These are phyloP conservation scores for Stenoptilia bipunctidactyla DNA, from an alignment of 2,888 invertebrate species.

Conservation along the genomic window DNA sequence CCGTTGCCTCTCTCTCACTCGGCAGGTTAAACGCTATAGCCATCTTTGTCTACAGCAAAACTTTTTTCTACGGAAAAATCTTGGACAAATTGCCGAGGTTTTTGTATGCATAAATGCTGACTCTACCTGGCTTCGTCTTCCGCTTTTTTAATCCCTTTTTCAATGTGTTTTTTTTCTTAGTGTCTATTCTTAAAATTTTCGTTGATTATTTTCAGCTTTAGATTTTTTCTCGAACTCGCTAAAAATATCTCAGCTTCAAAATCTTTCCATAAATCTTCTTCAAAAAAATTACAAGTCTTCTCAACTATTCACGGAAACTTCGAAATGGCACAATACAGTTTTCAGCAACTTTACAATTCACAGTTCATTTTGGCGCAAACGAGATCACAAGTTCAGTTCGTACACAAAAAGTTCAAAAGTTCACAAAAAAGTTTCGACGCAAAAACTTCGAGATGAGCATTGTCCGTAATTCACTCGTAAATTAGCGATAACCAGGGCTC, in stretches of 20 bases:
- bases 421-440: conserved; percentile 51
- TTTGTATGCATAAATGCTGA: conserved; percentile 61
- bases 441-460: conserved; percentile 40
- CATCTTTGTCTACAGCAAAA: conserved; percentile 54
- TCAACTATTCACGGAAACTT: conserved; percentile 10
- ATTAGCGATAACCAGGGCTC: conserved; percentile 36
- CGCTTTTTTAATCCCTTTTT: conserved; percentile 18
- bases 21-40: conserved; percentile 72
- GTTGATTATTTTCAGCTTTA: neutral
- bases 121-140: conserved; percentile 30
- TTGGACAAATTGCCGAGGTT: conserved; percentile 53
- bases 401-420: conserved; percentile 45
- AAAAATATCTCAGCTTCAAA: conserved; percentile 5
- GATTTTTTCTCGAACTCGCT: neutral
- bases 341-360: conserved; percentile 23
- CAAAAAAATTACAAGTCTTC: neutral
- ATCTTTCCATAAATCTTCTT: neutral
- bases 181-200: neutral
- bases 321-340: conserved; percentile 23
- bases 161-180: conserved; percentile 1
- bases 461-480: conserved; percentile 55
- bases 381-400: conserved; percentile 32
- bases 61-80: conserved; percentile 59
- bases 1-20: conserved; percentile 66
- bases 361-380: conserved; percentile 42